A percentile compares a stretch with the other conserved stretches of the same genome.
Evolutionary conservation across 2,113 vertebrate genomes (phyloP).

Genomic region (Anguilla japonica): DNA sequence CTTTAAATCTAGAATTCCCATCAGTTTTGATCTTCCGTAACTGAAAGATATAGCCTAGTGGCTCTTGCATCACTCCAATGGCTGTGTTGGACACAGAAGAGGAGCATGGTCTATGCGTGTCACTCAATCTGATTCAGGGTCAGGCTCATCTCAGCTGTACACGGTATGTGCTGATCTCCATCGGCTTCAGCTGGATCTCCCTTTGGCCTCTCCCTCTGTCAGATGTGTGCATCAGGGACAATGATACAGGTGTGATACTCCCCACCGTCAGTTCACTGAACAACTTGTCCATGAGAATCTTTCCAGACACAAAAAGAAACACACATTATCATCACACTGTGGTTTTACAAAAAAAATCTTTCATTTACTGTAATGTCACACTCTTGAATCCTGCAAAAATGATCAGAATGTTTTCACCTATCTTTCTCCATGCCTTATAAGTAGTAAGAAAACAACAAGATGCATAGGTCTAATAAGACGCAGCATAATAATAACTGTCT

Average conservation of each 20-base stretch:
- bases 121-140: slow-evolving; percentile 18
- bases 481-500: too few relatives aligned
- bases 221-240: slow-evolving; percentile 78
- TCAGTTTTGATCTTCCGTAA: background rate
- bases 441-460: too few relatives aligned
- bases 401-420: background rate
- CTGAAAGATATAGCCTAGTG: background rate
- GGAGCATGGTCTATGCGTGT: background rate
- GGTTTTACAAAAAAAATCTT: background rate
- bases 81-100: background rate
- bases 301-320: slow-evolving; percentile 33
- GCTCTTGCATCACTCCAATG: background rate
- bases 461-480: too few relatives aligned
- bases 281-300: slow-evolving; percentile 73
- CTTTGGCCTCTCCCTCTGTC: slow-evolving; percentile 61
- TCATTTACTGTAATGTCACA: background rate
- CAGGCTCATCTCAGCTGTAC: slow-evolving; percentile 72
- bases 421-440: background rate
- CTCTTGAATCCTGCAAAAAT: background rate
- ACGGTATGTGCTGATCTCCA: slow-evolving; percentile 82
- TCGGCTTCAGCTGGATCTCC: slow-evolving; percentile 76
- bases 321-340: background rate
- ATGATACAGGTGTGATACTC: slow-evolving; percentile 68
- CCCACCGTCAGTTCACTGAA: slow-evolving; percentile 71
- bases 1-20: background rate